phyloP scores from a whole-genome alignment of 2,113 vertebrate species.

The Amblyornis subalaris region DNA sequence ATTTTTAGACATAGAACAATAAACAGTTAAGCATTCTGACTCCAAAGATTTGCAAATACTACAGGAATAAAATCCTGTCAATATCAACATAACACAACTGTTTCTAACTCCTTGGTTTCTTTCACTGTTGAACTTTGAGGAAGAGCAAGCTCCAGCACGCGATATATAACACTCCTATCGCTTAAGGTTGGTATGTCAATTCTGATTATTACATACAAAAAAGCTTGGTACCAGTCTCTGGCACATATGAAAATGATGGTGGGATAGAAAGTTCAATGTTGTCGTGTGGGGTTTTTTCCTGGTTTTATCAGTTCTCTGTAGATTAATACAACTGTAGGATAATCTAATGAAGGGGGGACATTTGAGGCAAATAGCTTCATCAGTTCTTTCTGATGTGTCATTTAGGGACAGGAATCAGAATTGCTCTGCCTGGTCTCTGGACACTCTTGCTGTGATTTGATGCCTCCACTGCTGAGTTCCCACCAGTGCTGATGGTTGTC shows the following conservation, averaged over 20 bases:
- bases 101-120: neutral
- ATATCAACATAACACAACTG: neutral
- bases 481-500: neutral
- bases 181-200: neutral
- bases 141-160: neutral
- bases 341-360: neutral
- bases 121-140: neutral
- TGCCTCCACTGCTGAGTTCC: neutral
- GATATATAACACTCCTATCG: neutral
- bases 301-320: neutral
- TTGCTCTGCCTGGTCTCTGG: neutral
- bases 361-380: neutral
- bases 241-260: neutral
- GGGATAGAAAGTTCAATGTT: neutral
- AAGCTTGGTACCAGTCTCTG: neutral
- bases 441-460: neutral
- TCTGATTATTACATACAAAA: neutral
- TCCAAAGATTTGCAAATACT: neutral
- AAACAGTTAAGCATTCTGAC: neutral
- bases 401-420: neutral
- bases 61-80: neutral
- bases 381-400: neutral
- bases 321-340: neutral
- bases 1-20: neutral
- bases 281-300: neutral